Base-by-base conservation (phyloP, 1,140 invertebrate genomes). In the Phymorhynchus buccinoides region DNA sequence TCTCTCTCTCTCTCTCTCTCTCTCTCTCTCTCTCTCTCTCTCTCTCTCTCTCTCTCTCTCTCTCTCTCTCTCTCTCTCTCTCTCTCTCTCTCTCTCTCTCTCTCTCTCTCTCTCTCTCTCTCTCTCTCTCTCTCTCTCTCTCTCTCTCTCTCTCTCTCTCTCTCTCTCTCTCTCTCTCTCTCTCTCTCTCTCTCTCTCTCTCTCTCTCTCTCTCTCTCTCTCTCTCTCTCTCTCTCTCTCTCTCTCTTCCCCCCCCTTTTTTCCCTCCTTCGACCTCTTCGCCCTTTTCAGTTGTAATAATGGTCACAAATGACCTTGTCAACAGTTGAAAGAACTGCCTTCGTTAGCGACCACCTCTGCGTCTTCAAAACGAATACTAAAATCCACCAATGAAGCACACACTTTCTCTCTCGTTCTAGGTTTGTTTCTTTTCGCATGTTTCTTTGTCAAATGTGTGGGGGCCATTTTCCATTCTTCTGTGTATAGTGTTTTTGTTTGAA, bases 201-300 rank as follows among this genome's bases (percentile, higher is more conserved):
- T 1, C 39, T 30, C 35, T 68, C n/a, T 18, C 27, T 30, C 32
- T 68, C 35, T 18, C 30, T 16, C 30, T 22, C 42, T 80, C 30
- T n/a, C 16, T 44, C 32, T 18, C 27, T 30, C 79, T 73, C 32
- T 48, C 77, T 41, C 30, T 22, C 56, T 80, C 66, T 48, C 52
- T 66, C 41, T 84, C 35, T 80, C 52, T 77, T 86, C 86, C 86
- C 87, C 32, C 73, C 32, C 12, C n/a, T 18, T 22, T 3, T 56
- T 0, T 22, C 3, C 48, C 78, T 62, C 56, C 56, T 22, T 22
- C 56, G 3, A 0, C 41, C 39, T 12, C 78, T 22, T 48, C 78
- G n/a, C 27, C 22, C 73, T 32, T 32, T 32, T 77, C 41, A n/a
- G n/a, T n/a, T n/a, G n/a, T n/a, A n/a, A n/a, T n/a, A n/a, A n/a